Evolutionary conservation across 2,113 vertebrate genomes (phyloP), one percentile per base, ranked within the genome.

Genomic region (Ceyx melanurus): DNA sequence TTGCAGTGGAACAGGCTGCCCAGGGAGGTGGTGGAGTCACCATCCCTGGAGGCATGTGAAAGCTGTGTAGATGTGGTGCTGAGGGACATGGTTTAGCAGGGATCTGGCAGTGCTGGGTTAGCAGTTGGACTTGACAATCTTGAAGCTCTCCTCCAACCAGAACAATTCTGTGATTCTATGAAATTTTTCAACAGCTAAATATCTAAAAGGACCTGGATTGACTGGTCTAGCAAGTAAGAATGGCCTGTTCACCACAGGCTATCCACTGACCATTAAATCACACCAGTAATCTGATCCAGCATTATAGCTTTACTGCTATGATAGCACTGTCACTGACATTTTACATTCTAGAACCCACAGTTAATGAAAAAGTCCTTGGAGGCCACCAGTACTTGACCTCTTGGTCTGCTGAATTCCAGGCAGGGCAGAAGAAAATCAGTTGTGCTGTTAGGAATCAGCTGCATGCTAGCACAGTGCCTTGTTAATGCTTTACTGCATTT

Each of bases 301-400:
- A 37, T 88, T 89, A 37, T 61, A 62, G 50, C 58, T 88, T 91
- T 82, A 73, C 57, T 68, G 45, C 61, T 68, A 84, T n/a, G 83
- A 75, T 51, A 82, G 86, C 70, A 83, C 35, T 61, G 66, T 67
- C 48, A 82, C 50, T 82, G 62, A 50, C 2, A 2, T 76, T 86
- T 86, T 92, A 89, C 79, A 62, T 85, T 58, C 64, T 53, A 79
- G 37, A 92, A 91, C 26, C 71, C 91, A 91, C 40, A 94, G 71
- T 85, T 91, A 80, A 92, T 91, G 88, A 87, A 70, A 37, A 85
- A 79, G 78, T 79, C 89, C 94, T 89, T 70, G 26, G 87, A 91
- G 85, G 70, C 87, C 75, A 66, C 43, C 37, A 12, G 42, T 85
- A 46, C 82, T 82, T 94, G 85, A 92, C 94, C 87, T 89, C 60